phyloP scores from a whole-genome alignment of 2,888 invertebrate genomes.

The Amiota communis region DNA sequence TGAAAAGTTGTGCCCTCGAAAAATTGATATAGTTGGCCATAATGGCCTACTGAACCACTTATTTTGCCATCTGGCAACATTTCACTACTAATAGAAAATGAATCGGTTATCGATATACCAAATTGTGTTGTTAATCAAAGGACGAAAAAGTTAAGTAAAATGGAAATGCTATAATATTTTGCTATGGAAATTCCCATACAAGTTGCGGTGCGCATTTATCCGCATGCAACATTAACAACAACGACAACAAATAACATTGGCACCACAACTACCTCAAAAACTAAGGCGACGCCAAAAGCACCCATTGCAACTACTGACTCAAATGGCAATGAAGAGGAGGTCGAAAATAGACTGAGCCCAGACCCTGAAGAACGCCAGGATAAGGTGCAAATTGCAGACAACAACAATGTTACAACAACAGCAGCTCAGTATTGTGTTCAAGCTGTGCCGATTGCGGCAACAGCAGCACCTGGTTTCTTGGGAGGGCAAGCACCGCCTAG shows the following conservation, averaged over 20 bases:
- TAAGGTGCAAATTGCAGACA: slow-evolving; percentile 29
- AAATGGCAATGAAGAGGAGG: slow-evolving; percentile 44
- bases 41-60: too few relatives aligned
- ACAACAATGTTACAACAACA: slow-evolving; percentile 28
- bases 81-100: too few relatives aligned
- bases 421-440: slow-evolving; percentile 59
- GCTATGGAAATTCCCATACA: slow-evolving; percentile 82
- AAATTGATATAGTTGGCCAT: too few relatives aligned
- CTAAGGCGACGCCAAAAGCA: slow-evolving; percentile 7
- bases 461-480: slow-evolving; percentile 75
- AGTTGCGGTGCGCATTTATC: slow-evolving; percentile 81
- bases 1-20: too few relatives aligned
- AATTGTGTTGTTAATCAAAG: too few relatives aligned
- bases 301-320: slow-evolving; percentile 31
- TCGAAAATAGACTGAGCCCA: background rate
- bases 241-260: slow-evolving; percentile 56
- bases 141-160: background rate
- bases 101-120: too few relatives aligned
- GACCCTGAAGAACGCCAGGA: slow-evolving; percentile 7
- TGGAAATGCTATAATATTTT: slow-evolving; percentile 3
- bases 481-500: slow-evolving; percentile 47
- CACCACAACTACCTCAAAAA: slow-evolving; percentile 11
- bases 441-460: slow-evolving; percentile 65
- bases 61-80: too few relatives aligned
- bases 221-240: slow-evolving; percentile 56